A percentile compares a stretch with the other conserved stretches of the same genome.
phyloP scores from a whole-genome alignment of 2,797 vertebrate species.

The Limnodromus scolopaceus region DNA sequence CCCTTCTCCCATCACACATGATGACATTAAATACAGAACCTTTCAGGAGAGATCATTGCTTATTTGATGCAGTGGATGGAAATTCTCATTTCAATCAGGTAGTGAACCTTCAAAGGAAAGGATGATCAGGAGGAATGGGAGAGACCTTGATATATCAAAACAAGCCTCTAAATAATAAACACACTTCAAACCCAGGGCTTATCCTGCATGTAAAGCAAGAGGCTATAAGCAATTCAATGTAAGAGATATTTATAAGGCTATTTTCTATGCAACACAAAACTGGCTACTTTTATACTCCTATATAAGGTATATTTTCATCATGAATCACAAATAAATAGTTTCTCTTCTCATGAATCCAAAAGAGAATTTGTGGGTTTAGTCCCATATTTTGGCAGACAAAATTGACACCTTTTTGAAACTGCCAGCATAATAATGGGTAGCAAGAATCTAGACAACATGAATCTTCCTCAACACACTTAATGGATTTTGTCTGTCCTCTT shows the following conservation, averaged over 20 bases:
- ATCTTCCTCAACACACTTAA: slow-evolving; percentile 25
- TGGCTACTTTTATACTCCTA: slow-evolving; percentile 10
- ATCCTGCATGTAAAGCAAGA: slow-evolving; percentile 49
- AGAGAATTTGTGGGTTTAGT: slow-evolving; percentile 41
- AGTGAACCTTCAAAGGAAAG: slow-evolving; percentile 66
- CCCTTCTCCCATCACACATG: not conserved
- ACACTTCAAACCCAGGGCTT: slow-evolving; percentile 44
- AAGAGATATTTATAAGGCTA: slow-evolving; percentile 53
- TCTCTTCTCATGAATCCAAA: slow-evolving; percentile 51
- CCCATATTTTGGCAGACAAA: slow-evolving; percentile 19
- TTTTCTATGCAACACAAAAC: slow-evolving; percentile 58
- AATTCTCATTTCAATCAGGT: slow-evolving; percentile 70
- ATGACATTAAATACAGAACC: slow-evolving; percentile 39
- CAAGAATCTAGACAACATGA: slow-evolving; percentile 16
- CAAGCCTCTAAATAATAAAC: slow-evolving; percentile 72
- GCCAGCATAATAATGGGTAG: slow-evolving; percentile 17
- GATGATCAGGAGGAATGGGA: slow-evolving; percentile 34
- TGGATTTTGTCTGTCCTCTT: slow-evolving; percentile 1
- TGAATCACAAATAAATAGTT: slow-evolving; percentile 61
- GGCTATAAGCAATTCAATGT: not conserved
- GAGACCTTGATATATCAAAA: slow-evolving; percentile 71
- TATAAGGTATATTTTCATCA: slow-evolving; percentile 46
- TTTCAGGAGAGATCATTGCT: slow-evolving; percentile 52
- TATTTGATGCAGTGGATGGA: slow-evolving; percentile 54
- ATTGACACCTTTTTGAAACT: slow-evolving; percentile 50